Evolutionary conservation across 2,113 vertebrate genomes (phyloP).

Genomic region (Leptocoma aspasia): DNA sequence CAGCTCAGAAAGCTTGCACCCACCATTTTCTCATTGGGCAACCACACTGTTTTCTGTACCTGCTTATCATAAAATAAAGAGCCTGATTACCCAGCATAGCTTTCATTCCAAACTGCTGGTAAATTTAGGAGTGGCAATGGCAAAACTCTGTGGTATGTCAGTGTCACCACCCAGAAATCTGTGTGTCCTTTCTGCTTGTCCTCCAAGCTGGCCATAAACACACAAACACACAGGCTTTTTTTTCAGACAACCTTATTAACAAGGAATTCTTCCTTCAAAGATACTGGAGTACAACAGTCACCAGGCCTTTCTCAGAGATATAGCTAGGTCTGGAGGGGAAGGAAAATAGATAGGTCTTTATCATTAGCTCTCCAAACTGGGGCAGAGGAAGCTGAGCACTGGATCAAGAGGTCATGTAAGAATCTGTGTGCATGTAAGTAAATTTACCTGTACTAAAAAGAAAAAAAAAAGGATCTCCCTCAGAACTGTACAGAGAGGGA

Average conservation of each 20-base stretch:
- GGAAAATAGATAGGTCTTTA: neutral
- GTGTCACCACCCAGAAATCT: neutral
- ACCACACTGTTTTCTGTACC: neutral
- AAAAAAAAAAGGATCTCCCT: neutral
- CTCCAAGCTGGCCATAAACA: neutral
- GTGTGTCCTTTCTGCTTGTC: neutral
- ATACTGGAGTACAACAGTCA: neutral
- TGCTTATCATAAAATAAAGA: neutral
- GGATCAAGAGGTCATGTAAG: neutral
- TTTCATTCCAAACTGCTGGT: neutral
- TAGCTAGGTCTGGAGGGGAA: neutral
- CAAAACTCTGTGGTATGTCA: neutral
- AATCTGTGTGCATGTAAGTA: neutral
- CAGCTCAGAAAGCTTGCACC: neutral
- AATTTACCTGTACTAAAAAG: neutral
- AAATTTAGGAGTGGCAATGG: neutral
- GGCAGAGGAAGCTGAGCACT: neutral
- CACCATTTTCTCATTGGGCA: neutral
- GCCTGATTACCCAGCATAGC: neutral
- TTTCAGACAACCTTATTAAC: neutral
- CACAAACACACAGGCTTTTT: neutral
- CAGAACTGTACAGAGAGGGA: neutral
- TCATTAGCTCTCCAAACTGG: neutral
- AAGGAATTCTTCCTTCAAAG: neutral
- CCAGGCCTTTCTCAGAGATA: neutral